Percentiles rank a stretch among this genome's conserved stretches.
phyloP scores from a whole-genome alignment of 2,888 invertebrate genomes.

The Acleris holmiana region DNA sequence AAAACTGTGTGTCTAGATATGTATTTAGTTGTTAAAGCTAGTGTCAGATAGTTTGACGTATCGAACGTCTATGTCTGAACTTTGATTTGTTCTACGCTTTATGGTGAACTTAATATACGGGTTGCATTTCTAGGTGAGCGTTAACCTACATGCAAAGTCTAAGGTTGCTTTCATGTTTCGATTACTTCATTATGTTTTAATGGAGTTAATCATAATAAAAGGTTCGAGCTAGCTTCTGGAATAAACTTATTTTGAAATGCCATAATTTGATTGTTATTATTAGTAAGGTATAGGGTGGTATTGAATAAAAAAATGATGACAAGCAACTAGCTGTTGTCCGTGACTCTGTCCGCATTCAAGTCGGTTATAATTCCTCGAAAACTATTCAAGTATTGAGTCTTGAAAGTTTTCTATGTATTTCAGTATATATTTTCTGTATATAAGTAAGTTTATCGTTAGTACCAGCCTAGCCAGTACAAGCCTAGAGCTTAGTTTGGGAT shows the following conservation, averaged over 20 bases:
- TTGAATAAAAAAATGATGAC: too few species aligned
- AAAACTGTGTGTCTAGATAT: constrained; percentile 43
- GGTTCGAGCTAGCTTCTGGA: not conserved
- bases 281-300: too few species aligned
- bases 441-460: too few species aligned
- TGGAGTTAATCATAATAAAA: not conserved
- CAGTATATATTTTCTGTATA: too few species aligned
- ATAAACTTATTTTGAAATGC: not conserved
- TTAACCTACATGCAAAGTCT: not conserved
- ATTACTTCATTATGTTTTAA: not conserved
- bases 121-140: not conserved
- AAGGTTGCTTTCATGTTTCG: not conserved
- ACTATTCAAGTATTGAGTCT: too few species aligned
- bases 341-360: too few species aligned
- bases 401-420: too few species aligned
- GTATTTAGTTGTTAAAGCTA: constrained; percentile 44
- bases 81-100: constrained; percentile 55
- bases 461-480: too few species aligned
- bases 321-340: too few species aligned
- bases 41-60: constrained; percentile 67
- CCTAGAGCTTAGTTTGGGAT: too few species aligned
- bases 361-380: too few species aligned
- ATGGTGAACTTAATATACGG: constrained; percentile 27
- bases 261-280: too few species aligned
- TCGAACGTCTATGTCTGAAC: constrained; percentile 52